phyloP scores from a whole-genome alignment of 2,797 vertebrate species.

The Erethizon dorsatum region DNA sequence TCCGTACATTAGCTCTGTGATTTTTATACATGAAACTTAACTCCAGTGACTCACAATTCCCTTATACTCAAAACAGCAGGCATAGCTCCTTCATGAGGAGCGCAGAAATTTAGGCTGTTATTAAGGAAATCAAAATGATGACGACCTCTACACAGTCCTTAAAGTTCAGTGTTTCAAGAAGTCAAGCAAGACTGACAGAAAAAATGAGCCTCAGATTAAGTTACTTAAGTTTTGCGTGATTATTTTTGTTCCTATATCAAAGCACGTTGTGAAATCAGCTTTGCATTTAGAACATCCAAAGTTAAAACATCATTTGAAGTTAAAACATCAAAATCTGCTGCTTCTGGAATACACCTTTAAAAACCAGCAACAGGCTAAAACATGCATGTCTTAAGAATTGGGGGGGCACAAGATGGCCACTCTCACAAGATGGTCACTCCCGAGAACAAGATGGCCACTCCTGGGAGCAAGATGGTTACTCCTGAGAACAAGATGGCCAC shows the following conservation, averaged over 20 bases:
- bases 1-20: background rate
- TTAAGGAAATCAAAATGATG: background rate
- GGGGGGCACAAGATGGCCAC: no score
- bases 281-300: background rate
- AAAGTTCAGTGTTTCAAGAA: background rate
- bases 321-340: slow-evolving; percentile 2
- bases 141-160: background rate
- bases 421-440: no score
- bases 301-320: background rate
- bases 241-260: background rate
- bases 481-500: no score
- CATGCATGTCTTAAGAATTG: background rate
- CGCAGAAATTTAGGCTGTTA: background rate
- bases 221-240: background rate
- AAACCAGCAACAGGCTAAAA: slow-evolving; percentile 12
- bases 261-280: background rate
- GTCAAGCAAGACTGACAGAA: background rate
- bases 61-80: background rate
- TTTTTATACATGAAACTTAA: background rate
- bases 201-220: background rate
- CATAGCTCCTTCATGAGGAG: background rate
- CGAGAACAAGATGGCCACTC: no score
- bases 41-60: background rate
- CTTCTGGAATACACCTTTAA: background rate
- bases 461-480: no score